A percentile compares a stretch with the other conserved stretches of the same genome.
Evolutionary conservation across 2,888 invertebrate genomes (phyloP).

Genomic region (Polylopha cassiicola): DNA sequence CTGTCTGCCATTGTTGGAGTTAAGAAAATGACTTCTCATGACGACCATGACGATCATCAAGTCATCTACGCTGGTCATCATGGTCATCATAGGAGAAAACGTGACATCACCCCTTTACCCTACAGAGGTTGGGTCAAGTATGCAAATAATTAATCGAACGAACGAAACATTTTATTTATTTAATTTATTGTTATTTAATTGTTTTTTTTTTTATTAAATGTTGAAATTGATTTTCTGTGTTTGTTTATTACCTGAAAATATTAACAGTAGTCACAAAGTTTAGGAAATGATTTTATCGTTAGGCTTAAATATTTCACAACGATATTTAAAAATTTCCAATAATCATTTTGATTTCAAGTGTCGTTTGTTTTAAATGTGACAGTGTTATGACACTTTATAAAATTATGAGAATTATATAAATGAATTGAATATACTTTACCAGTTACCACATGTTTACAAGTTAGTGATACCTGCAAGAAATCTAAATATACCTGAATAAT

Average conservation of each 20-base stretch:
- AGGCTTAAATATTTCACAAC: too few species aligned
- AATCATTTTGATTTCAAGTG: too few species aligned
- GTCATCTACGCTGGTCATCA: conserved; percentile 79
- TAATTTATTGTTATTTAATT: conserved; percentile 21
- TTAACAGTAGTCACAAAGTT: too few species aligned
- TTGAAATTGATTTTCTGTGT: not conserved
- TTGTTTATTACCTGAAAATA: not conserved
- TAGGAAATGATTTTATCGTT: too few species aligned
- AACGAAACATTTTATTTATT: conserved; percentile 10
- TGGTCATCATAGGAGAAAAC: conserved; percentile 76
- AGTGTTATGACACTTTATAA: too few species aligned
- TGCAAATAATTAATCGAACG: conserved; percentile 27
- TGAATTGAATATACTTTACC: too few species aligned
- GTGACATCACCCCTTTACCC: conserved; percentile 61
- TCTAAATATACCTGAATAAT: too few species aligned
- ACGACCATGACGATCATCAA: conserved; percentile 77
- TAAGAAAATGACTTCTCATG: conserved; percentile 82
- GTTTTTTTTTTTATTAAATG: conserved; percentile 9
- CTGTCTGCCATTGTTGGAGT: conserved; percentile 85
- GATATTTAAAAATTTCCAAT: not conserved
- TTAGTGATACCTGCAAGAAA: too few species aligned
- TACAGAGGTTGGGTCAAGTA: conserved; percentile 72
- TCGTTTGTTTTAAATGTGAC: too few species aligned
- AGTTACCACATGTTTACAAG: too few species aligned
- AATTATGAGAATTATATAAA: too few species aligned